Evolutionary conservation across 2,113 vertebrate species (phyloP).

Genomic region (Oenanthe melanoleuca): DNA sequence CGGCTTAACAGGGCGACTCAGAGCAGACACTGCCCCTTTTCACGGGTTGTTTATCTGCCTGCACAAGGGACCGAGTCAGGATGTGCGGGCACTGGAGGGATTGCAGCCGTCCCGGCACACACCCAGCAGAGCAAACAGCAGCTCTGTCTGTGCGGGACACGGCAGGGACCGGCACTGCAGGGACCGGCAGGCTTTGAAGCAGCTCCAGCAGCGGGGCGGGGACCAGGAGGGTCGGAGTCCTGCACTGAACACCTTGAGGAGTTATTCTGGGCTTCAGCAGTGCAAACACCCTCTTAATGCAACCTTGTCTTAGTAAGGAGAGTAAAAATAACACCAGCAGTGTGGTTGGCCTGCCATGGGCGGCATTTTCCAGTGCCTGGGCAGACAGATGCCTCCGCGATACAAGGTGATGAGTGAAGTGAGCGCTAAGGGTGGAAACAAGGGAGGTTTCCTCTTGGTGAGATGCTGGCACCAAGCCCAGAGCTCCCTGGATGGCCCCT

Average conservation of each 20-base stretch:
- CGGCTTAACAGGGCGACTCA: not conserved
- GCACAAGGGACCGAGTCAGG: slow-evolving; percentile 16
- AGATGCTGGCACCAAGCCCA: not conserved
- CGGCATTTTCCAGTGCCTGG: slow-evolving; percentile 21
- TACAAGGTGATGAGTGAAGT: not conserved
- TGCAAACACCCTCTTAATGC: slow-evolving; percentile 40
- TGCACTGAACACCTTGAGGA: not conserved
- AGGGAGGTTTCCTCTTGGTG: not conserved
- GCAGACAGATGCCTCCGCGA: not conserved
- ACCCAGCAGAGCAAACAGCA: slow-evolving; percentile 46
- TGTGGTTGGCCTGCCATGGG: not conserved
- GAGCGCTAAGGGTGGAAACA: not conserved
- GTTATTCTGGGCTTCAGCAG: slow-evolving; percentile 24
- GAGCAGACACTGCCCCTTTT: slow-evolving; percentile 18
- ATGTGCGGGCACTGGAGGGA: not conserved
- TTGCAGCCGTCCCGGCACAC: not conserved
- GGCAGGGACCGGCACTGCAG: not conserved
- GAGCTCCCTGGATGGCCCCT: not conserved
- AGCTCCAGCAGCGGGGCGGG: not conserved
- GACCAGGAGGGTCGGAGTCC: not conserved
- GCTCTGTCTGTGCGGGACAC: not conserved
- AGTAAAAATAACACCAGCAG: not conserved
- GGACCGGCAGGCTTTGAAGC: not conserved
- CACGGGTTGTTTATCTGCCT: slow-evolving; percentile 8
- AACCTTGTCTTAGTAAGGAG: not conserved